Evolutionary conservation across 37 sponge, comb jelly and placozoan species (phyloP), one percentile per base, ranked within the genome.

Genomic region (Petrosia ficiformis): DNA sequence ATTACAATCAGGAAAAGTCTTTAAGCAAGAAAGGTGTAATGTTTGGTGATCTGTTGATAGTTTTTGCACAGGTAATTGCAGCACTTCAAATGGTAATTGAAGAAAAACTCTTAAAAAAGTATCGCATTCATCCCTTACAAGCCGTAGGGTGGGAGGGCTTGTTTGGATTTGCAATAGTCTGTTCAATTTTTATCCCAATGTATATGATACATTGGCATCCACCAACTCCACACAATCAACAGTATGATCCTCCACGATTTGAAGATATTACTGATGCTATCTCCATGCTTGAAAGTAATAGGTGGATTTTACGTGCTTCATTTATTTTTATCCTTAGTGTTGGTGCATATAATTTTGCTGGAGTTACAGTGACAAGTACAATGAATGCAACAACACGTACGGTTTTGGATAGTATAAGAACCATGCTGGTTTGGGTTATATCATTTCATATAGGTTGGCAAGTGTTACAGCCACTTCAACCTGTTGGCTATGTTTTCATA

Each of bases 101-200:
- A 61, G 94, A 98, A 80, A 90, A 86, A 59, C 87, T 93, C 30
- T 78, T 98, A 56, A 93, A 83, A 58, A 85, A 85, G 70, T 95
- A 98, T 68, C 52, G 95, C n/a, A 89, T 93, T n/a, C 89, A 85
- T 59, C 83, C 94, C 0, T 81, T 93, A 6, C 92, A 93, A 65
- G 99, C 85, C 1, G 94, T 98, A 0, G 99, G 99, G 11, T 98
- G 93, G 91, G 99, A 98, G 65, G 99, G 99, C 1, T 80, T 93
- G 31, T 98, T 92, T 39, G 99, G 99, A 2, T 90, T 98, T 54
- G 60, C 74, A 54, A 40, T 89, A 4, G 57, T 93, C 14, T 21
- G 61, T 5, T 21, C 90, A 24, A 84, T 90, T 24, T 86, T 93
- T 34, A 25, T 98, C 31, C 88, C 94, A 2, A 85, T 98, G 84